Conservation (phyloP, 2,113 vertebrate genomes). For the Psilopsiagon aurifrons region DNA sequence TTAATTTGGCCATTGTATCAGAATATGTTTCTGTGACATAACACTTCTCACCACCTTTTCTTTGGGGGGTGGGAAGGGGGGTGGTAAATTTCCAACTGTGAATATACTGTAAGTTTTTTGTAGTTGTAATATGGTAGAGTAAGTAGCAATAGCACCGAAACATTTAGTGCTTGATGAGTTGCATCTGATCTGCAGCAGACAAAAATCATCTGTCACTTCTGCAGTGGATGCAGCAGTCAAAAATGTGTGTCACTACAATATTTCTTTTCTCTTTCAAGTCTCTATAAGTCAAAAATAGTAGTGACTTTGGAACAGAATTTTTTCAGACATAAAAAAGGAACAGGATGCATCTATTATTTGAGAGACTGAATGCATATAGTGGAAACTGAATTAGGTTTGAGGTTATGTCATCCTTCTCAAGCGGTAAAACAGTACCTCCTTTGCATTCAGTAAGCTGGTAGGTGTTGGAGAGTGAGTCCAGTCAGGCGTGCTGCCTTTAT, state of each 20-base stretch:
- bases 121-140: not conserved
- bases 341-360: not conserved
- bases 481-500: not conserved
- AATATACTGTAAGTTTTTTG: not conserved
- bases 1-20: not conserved
- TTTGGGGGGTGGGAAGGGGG: no score
- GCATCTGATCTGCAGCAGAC: not conserved
- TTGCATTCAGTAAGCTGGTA: not conserved
- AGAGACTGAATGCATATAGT: not conserved
- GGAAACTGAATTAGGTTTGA: not conserved
- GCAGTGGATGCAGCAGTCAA: not conserved
- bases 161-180: not conserved
- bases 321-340: not conserved
- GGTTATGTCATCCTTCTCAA: not conserved
- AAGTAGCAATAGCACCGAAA: not conserved
- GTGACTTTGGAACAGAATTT: not conserved
- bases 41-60: not conserved
- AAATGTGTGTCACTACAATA: not conserved
- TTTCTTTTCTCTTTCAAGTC: not conserved
- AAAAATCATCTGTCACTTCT: not conserved
- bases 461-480: not conserved
- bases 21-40: not conserved
- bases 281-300: not conserved
- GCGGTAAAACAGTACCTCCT: not conserved
- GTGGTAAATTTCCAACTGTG: not conserved